Conservation (phyloP, 2,113 vertebrate species). For the Butorides virescens region DNA sequence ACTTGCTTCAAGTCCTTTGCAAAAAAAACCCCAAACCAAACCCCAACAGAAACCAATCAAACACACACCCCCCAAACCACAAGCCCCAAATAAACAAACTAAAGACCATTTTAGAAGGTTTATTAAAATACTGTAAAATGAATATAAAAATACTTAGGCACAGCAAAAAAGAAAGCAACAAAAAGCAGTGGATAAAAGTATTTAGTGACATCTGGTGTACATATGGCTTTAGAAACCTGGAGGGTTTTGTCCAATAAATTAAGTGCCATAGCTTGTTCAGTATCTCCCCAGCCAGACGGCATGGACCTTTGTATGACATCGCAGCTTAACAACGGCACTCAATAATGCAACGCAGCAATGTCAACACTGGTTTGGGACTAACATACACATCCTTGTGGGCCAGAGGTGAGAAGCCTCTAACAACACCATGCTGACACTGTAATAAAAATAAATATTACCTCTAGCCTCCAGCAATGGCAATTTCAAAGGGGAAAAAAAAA, state of each 20-base stretch:
- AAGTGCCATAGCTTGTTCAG: not conserved
- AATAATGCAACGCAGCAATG: not conserved
- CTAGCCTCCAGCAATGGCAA: conserved; percentile 42
- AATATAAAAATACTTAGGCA: not conserved
- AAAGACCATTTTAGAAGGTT: not conserved
- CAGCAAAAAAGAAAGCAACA: not conserved
- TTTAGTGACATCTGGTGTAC: not conserved
- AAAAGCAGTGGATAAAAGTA: not conserved
- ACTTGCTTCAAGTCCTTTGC: not conserved
- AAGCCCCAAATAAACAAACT: not conserved
- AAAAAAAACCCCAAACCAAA: not conserved
- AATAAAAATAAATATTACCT: conserved; percentile 54
- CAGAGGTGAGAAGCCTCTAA: conserved; percentile 53
- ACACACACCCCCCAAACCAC: not conserved
- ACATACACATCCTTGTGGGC: not conserved
- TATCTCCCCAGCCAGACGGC: not conserved
- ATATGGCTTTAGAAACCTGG: not conserved
- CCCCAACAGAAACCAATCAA: not conserved
- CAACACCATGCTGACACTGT: conserved; percentile 12
- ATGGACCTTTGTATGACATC: conserved; percentile 23
- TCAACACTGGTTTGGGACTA: conserved; percentile 27
- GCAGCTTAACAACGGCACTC: conserved; percentile 23
- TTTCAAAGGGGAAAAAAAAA: not conserved
- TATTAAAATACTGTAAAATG: not conserved
- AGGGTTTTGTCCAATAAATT: not conserved